phyloP scores from a whole-genome alignment of 1,140 invertebrate genomes.

The Trialeurodes vaporariorum region DNA sequence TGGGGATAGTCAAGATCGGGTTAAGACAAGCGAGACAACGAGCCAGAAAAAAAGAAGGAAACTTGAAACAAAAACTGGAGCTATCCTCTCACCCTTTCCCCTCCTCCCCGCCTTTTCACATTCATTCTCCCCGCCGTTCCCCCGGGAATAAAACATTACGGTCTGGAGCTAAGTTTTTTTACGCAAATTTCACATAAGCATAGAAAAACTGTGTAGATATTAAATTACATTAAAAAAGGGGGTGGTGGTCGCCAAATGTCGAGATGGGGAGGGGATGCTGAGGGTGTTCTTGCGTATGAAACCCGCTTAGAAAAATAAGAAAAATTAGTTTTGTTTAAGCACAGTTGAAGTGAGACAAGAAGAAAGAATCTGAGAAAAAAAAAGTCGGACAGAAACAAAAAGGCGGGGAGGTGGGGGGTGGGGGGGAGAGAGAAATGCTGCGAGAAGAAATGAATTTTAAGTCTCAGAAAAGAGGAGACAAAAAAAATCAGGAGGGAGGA shows the following conservation, averaged over 20 bases:
- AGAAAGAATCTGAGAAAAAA: no score
- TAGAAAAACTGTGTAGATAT: background rate
- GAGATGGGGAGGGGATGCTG: background rate
- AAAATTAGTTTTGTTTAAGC: background rate
- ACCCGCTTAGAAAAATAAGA: no score
- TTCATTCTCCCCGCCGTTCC: no score
- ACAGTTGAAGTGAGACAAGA: background rate
- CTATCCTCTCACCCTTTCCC: background rate
- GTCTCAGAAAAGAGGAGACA: no score
- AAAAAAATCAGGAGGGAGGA: background rate
- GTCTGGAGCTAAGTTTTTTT: background rate
- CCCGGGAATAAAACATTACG: background rate
- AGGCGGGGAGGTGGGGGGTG: background rate
- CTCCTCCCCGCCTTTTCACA: no score
- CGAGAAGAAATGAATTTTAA: no score
- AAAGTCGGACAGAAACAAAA: background rate
- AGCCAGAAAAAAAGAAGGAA: background rate
- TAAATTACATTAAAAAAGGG: background rate
- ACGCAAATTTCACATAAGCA: background rate
- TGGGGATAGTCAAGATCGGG: background rate
- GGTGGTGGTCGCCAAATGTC: background rate
- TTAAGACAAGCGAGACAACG: background rate
- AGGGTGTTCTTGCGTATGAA: no score
- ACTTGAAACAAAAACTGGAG: background rate
- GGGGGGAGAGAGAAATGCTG: background rate